Evolutionary conservation across 2,888 invertebrate genomes (phyloP).

Genomic region (Agrochola lota): DNA sequence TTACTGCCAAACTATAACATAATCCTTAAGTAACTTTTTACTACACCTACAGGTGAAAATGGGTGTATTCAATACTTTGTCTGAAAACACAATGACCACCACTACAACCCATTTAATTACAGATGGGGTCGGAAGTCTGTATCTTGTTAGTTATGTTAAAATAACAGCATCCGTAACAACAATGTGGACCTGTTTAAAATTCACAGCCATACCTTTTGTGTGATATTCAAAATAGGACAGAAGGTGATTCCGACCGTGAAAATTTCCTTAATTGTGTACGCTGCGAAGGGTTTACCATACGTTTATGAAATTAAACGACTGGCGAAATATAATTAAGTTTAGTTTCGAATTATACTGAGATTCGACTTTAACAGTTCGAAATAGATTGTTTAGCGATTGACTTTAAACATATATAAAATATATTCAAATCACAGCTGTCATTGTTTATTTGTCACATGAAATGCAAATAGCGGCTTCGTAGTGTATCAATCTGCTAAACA

Average conservation of each 20-base stretch:
- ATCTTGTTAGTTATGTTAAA: constrained; percentile 42
- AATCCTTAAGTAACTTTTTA: neutral
- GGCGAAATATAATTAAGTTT: constrained; percentile 20
- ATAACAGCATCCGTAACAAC: constrained; percentile 41
- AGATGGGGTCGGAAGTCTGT: constrained; percentile 46
- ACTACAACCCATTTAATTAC: constrained; percentile 37
- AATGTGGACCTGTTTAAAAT: constrained; percentile 55
- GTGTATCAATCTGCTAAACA: neutral
- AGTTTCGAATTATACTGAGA: constrained; percentile 5
- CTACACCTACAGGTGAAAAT: neutral
- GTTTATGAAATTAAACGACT: constrained; percentile 46
- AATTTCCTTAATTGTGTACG: constrained; percentile 57
- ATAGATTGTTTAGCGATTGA: too few species aligned
- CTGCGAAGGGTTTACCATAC: constrained; percentile 40
- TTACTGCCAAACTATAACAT: neutral
- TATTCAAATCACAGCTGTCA: neutral
- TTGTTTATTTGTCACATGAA: neutral
- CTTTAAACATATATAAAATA: neutral
- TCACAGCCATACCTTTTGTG: constrained; percentile 52
- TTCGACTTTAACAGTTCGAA: neutral
- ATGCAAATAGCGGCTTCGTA: neutral
- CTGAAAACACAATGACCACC: constrained; percentile 9
- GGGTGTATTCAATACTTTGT: neutral
- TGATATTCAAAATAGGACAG: constrained; percentile 55
- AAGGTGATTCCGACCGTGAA: constrained; percentile 47